Evolutionary conservation across 2,113 vertebrate species (phyloP), one percentile per base, ranked within the genome.

Genomic region (Notarius lentiginosus): DNA sequence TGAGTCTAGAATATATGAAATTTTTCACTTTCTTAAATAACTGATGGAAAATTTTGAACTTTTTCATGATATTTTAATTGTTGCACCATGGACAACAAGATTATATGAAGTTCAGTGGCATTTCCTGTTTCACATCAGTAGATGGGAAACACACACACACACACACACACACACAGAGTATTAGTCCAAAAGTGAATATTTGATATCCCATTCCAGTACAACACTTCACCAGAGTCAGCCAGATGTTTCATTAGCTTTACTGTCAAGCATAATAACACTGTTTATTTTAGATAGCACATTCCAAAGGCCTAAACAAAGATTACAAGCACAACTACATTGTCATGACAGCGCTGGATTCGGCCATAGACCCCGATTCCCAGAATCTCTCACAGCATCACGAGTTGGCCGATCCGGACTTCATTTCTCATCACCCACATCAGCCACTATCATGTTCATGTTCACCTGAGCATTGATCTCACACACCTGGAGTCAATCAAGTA

Each of bases 231-330:
- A 75, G 41, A 11, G 53, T 53, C 17, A 27, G 15, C 11, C 75
- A 7, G 47, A 53, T 7, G 49, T 27, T 77, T 77, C n/a, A 77
- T 77, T 27, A 79, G n/a, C 24, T 30, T 55, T 18, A 17, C 12
- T 79, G 14, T 56, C 51, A 8, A 17, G 15, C 6, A 30, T 34
- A 58, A 79, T 79, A 15, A 79, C 53, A 30, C 24, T 4, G 20
- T 79, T 79, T 79, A 56, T 55, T 79, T 20, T 20, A 58, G 77
- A 79, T 56, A 79, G 17, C n/a, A 79, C 77, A 58, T 79, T 58
- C 77, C 53, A 34, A 79, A 34, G 27, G 4, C 77, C 4, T 55
- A 17, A 34, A 14, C 4, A 79, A 56, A 79, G 53, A 79, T 56
- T 30, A 30, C 53, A 77, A 77, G 22, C 22, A 53, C 75, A 53